Evolutionary conservation across 2,888 invertebrate genomes (phyloP).

Genomic region (Mythimna ferrago): DNA sequence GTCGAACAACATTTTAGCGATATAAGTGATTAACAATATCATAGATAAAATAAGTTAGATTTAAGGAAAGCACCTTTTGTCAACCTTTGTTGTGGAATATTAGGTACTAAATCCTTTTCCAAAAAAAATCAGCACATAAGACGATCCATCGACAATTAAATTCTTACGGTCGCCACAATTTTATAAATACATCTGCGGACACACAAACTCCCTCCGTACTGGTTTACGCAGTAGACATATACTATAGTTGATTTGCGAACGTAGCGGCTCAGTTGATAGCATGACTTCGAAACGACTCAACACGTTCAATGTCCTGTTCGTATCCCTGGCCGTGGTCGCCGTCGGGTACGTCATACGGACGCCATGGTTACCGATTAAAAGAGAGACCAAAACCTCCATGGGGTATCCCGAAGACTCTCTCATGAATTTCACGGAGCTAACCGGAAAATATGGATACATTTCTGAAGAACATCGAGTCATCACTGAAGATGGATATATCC

Average conservation of each 20-base stretch:
- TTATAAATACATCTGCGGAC: not conserved
- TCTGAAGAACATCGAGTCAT: slow-evolving; percentile 76
- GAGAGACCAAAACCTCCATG: slow-evolving; percentile 64
- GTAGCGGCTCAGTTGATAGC: slow-evolving; percentile 65
- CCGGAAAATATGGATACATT: slow-evolving; percentile 71
- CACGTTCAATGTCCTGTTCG: slow-evolving; percentile 65
- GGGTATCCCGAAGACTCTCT: slow-evolving; percentile 70
- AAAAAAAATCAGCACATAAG: not conserved
- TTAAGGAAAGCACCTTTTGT: no score
- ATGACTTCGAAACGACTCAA: slow-evolving; percentile 71
- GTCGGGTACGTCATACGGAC: slow-evolving; percentile 61
- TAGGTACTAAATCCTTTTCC: not conserved
- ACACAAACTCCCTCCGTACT: slow-evolving; percentile 13
- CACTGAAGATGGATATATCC: slow-evolving; percentile 80
- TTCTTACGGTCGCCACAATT: not conserved
- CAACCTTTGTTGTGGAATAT: no score
- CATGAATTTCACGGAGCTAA: slow-evolving; percentile 75
- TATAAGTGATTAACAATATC: no score
- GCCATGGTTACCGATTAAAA: slow-evolving; percentile 61
- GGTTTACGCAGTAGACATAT: slow-evolving; percentile 22
- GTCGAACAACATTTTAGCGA: no score
- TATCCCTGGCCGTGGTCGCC: slow-evolving; percentile 52
- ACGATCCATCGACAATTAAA: no score
- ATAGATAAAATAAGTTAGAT: no score
- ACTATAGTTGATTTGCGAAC: slow-evolving; percentile 28